These are phyloP conservation scores for Troglohyphantes excavatus DNA, from an alignment of 2,888 invertebrate genomes.

Conservation along the genomic window DNA sequence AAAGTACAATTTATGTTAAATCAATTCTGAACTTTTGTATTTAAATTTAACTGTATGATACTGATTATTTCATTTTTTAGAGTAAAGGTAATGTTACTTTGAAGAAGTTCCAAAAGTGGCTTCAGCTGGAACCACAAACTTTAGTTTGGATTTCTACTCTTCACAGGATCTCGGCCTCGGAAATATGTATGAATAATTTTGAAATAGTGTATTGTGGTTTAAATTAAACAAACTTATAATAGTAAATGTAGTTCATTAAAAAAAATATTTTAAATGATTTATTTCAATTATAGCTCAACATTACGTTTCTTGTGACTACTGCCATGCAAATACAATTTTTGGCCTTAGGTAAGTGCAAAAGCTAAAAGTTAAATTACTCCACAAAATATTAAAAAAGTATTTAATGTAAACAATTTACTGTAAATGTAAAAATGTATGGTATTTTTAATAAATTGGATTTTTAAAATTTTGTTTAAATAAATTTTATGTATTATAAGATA, in stretches of 20 bases:
- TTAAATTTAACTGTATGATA: conserved; percentile 66
- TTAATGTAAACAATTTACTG: no score
- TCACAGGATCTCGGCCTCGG: conserved; percentile 86
- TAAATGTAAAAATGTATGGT: no score
- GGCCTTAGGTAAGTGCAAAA: conserved; percentile 83
- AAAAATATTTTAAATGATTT: neutral
- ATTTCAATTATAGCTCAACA: conserved; percentile 83
- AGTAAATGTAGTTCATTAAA: neutral
- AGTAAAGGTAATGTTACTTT: conserved; percentile 87
- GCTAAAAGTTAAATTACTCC: no score
- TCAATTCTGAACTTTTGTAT: conserved; percentile 7
- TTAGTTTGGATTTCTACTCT: conserved; percentile 87
- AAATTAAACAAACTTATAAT: neutral
- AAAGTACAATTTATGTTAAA: neutral
- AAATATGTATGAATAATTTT: conserved; percentile 82
- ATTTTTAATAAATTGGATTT: no score
- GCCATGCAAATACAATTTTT: conserved; percentile 85
- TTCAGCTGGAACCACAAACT: conserved; percentile 86
- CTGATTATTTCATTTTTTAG: conserved; percentile 81
- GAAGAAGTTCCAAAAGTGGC: conserved; percentile 88
- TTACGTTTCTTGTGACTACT: conserved; percentile 86
- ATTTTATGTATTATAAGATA: no score
- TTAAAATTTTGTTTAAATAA: no score
- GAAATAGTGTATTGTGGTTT: neutral
- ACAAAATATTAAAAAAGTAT: no score